Conservation (phyloP, 1,140 invertebrate species). For the Zaprionus ornatus region DNA sequence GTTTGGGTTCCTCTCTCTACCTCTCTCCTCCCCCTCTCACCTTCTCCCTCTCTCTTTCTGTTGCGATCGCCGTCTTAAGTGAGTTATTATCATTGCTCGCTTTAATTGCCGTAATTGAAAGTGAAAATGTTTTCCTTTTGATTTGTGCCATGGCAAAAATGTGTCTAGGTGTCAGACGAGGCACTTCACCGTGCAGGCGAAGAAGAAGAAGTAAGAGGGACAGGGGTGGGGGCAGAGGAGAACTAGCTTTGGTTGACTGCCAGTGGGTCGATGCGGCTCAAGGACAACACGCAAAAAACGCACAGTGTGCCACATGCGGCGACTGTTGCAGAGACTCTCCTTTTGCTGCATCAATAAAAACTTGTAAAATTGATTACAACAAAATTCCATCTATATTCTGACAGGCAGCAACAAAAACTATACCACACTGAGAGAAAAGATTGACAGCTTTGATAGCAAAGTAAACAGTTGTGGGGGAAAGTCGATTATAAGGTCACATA, state of each 20-base stretch:
- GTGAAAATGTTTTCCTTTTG: slow-evolving; percentile 81
- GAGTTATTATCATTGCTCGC: slow-evolving; percentile 82
- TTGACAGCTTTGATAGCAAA: neutral
- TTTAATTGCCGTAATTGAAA: slow-evolving; percentile 83
- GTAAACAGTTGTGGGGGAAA: neutral
- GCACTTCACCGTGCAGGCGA: slow-evolving; percentile 39
- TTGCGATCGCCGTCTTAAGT: slow-evolving; percentile 60
- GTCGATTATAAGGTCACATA: neutral
- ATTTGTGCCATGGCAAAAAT: slow-evolving; percentile 78
- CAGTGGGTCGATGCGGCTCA: slow-evolving; percentile 36
- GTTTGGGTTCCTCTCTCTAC: slow-evolving; percentile 12
- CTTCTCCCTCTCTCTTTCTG: neutral
- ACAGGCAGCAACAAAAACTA: slow-evolving; percentile 12
- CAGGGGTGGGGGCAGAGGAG: neutral
- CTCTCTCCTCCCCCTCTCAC: neutral
- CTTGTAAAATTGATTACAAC: slow-evolving; percentile 80
- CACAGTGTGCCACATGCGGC: slow-evolving; percentile 64
- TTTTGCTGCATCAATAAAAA: slow-evolving; percentile 63
- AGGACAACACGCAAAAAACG: slow-evolving; percentile 56
- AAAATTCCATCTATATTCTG: slow-evolving; percentile 46
- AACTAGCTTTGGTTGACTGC: neutral
- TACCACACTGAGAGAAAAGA: neutral
- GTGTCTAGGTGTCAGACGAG: slow-evolving; percentile 76
- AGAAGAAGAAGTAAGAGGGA: neutral
- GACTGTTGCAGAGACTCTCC: slow-evolving; percentile 20